These are phyloP conservation scores for Phortica variegata DNA, from an alignment of 1,140 invertebrate species.

Conservation along the genomic window DNA sequence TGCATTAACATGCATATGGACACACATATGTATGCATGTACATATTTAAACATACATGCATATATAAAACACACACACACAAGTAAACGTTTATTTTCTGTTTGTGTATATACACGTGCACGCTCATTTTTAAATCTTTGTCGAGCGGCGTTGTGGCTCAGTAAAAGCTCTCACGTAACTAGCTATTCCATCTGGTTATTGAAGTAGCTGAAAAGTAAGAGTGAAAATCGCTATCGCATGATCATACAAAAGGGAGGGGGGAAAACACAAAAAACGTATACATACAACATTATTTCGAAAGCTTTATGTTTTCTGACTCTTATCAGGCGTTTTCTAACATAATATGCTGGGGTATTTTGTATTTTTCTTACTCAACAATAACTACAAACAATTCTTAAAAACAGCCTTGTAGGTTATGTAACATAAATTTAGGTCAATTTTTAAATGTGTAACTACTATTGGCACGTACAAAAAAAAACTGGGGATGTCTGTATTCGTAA, in stretches of 20 bases:
- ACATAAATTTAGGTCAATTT: constrained; percentile 52
- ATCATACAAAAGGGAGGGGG: no score
- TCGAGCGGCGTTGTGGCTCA: not conserved
- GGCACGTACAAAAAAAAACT: not conserved
- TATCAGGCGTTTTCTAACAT: constrained; percentile 10
- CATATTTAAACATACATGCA: not conserved
- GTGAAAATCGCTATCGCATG: not conserved
- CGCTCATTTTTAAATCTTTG: not conserved
- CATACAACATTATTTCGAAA: not conserved
- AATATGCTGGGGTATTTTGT: not conserved
- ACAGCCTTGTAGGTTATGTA: constrained; percentile 35
- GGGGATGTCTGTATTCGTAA: constrained; percentile 29
- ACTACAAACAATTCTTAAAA: no score
- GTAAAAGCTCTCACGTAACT: not conserved
- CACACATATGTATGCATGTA: not conserved
- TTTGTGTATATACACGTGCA: not conserved
- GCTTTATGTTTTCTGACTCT: constrained; percentile 18
- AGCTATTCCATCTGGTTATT: not conserved
- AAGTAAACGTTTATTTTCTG: not conserved
- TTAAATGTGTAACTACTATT: constrained; percentile 47
- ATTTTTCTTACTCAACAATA: no score
- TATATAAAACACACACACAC: not conserved
- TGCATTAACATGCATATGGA: not conserved
- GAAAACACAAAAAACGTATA: not conserved
- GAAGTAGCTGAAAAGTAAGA: constrained; percentile 1